phyloP scores from a whole-genome alignment of 1,140 invertebrate genomes.

The Euwallacea fornicatus region DNA sequence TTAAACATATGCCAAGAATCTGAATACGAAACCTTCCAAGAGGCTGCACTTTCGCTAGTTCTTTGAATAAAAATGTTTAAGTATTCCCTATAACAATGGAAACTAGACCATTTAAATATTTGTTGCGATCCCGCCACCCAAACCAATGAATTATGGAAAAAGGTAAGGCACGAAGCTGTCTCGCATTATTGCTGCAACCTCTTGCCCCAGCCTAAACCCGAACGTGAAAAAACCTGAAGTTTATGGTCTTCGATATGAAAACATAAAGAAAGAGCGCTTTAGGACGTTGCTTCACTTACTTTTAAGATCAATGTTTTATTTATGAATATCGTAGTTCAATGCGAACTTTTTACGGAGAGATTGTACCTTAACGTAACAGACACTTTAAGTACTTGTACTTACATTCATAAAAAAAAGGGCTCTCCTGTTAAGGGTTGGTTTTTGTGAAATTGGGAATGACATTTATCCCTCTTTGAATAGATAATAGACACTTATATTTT shows the following conservation, averaged over 20 bases:
- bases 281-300: conserved; percentile 17
- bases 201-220: conserved; percentile 15
- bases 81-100: conserved; percentile 29
- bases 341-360: neutral
- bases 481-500: too few relatives aligned
- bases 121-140: conserved; percentile 30
- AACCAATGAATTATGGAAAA: conserved; percentile 31
- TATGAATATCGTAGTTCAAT: conserved; percentile 2
- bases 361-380: too few relatives aligned
- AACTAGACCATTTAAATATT: conserved; percentile 34
- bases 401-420: too few relatives aligned
- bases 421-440: too few relatives aligned
- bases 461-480: too few relatives aligned
- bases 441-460: too few relatives aligned
- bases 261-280: conserved; percentile 16
- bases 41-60: conserved; percentile 7
- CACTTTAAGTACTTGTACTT: too few relatives aligned
- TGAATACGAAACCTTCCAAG: conserved; percentile 9
- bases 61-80: conserved; percentile 10
- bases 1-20: conserved; percentile 15
- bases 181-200: conserved; percentile 19
- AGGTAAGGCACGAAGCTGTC: conserved; percentile 25
- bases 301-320: conserved; percentile 19
- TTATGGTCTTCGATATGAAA: conserved; percentile 26
- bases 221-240: conserved; percentile 17